phyloP scores from a whole-genome alignment of 2,113 vertebrate genomes.

The Boulengeromyrus knoepffleri region DNA sequence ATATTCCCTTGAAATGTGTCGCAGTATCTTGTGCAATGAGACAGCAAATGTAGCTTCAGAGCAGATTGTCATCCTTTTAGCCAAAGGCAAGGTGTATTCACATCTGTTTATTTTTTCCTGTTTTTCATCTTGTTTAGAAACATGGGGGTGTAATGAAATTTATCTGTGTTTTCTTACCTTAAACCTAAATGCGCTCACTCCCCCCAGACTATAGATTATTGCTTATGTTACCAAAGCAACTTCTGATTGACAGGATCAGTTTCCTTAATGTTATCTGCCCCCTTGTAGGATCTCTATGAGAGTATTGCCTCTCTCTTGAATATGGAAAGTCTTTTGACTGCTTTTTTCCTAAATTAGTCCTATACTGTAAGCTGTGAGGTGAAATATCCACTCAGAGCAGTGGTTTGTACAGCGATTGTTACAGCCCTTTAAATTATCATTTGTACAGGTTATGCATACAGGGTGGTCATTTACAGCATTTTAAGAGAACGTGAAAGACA shows the following conservation, averaged over 20 bases:
- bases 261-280: neutral
- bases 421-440: neutral
- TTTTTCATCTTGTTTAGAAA: neutral
- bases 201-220: neutral
- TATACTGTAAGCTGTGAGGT: neutral
- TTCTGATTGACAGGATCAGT: neutral
- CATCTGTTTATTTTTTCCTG: neutral
- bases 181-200: neutral
- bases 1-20: neutral
- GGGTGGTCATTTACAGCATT: neutral
- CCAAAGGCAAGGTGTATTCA: constrained; percentile 1
- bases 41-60: constrained; percentile 4
- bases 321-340: neutral
- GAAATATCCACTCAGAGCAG: neutral
- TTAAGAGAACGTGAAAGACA: neutral
- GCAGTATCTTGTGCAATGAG: neutral
- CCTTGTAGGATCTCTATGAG: neutral
- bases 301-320: neutral
- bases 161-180: neutral
- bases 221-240: neutral
- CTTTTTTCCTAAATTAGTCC: neutral
- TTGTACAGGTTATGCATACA: neutral
- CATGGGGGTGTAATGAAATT: neutral
- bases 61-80: neutral
- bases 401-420: neutral